These are phyloP conservation scores for Anser brachyrhynchus DNA, from an alignment of 2,113 vertebrate species.

Conservation along the genomic window DNA sequence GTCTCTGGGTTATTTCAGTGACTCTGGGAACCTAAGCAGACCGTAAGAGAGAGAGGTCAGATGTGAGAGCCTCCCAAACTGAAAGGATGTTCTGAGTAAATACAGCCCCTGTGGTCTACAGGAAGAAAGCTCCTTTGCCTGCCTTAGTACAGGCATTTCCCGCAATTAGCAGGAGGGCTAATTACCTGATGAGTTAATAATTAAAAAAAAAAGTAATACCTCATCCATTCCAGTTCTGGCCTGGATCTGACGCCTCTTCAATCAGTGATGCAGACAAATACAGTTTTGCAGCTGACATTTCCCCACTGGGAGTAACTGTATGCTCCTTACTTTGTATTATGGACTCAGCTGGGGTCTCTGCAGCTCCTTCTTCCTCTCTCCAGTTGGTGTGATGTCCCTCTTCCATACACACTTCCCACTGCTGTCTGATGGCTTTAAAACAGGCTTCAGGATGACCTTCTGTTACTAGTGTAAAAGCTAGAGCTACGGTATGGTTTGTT, in stretches of 20 bases:
- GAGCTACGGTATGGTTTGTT: neutral
- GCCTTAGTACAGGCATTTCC: neutral
- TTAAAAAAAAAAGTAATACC: neutral
- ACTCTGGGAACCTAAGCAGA: neutral
- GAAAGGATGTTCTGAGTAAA: neutral
- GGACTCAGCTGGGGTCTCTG: neutral
- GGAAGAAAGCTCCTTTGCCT: neutral
- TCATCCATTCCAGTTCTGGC: neutral
- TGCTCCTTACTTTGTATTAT: neutral
- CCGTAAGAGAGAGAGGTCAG: neutral
- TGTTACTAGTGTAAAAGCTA: neutral
- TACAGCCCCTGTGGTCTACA: neutral
- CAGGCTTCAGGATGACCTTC: neutral
- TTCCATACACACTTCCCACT: neutral
- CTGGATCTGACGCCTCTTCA: neutral
- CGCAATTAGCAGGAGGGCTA: neutral
- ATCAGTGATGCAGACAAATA: neutral
- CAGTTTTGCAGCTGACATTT: neutral
- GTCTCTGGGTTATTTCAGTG: neutral
- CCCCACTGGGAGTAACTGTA: accelerated
- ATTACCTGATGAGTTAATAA: neutral
- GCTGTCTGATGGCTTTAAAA: neutral
- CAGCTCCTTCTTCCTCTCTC: neutral
- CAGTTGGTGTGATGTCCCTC: neutral
- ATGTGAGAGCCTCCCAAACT: neutral